Evolutionary conservation across 2,113 vertebrate genomes (phyloP).

Genomic region (Eclectus roratus): DNA sequence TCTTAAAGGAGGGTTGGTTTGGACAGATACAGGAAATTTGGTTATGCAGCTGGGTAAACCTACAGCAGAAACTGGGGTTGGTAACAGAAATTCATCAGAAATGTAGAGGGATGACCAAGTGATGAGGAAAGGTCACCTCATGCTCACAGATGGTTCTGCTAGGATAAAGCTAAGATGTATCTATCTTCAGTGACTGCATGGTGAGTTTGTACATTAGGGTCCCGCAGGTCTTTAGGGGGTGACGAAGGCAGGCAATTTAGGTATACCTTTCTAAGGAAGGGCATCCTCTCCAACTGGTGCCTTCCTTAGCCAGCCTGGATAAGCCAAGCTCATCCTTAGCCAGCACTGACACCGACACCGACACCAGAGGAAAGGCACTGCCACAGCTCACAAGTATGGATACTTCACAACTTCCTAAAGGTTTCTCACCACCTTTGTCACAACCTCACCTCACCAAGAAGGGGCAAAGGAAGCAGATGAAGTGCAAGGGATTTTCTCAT

Average conservation of each 20-base stretch:
- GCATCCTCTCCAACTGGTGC: not conserved
- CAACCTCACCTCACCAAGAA: not conserved
- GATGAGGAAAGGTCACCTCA: not conserved
- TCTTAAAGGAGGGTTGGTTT: not conserved
- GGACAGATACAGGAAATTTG: not conserved
- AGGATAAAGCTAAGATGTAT: not conserved
- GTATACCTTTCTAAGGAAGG: not conserved
- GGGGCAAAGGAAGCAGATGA: not conserved
- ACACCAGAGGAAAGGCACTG: not conserved
- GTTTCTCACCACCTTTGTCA: not conserved
- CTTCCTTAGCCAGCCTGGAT: not conserved
- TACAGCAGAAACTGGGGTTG: not conserved
- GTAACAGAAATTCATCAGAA: not conserved
- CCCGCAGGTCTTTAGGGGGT: not conserved
- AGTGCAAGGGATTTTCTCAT: not conserved
- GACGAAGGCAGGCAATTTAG: not conserved
- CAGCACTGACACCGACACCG: rapidly evolving
- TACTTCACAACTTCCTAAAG: not conserved
- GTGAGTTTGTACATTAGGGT: not conserved
- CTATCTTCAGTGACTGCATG: not conserved
- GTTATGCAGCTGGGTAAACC: not conserved
- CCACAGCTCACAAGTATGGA: not conserved
- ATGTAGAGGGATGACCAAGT: not conserved
- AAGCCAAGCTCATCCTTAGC: not conserved
- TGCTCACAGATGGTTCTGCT: not conserved